These are phyloP conservation scores for Dinothrombium tinctorium DNA, from an alignment of 1,140 invertebrate species.

Conservation along the genomic window DNA sequence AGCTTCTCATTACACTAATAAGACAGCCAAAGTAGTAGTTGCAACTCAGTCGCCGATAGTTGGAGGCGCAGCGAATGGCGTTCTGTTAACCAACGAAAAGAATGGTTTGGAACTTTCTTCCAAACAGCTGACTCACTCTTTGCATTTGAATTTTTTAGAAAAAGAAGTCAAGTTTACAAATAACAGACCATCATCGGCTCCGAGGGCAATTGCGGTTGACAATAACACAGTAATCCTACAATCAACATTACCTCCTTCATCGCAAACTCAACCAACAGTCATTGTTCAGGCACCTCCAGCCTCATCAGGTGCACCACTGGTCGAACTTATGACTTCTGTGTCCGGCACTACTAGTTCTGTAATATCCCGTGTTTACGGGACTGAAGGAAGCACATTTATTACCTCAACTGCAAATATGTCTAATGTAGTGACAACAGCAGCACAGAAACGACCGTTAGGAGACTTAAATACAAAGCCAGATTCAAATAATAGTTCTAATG, in stretches of 20 bases:
- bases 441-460: too few relatives aligned
- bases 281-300: conserved; percentile 14
- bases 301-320: neutral
- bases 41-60: too few relatives aligned
- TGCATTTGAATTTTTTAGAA: too few relatives aligned
- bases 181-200: conserved; percentile 2
- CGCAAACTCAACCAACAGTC: conserved; percentile 10
- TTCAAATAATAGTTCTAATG: too few relatives aligned
- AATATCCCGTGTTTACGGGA: conserved; percentile 6
- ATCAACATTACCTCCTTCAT: neutral
- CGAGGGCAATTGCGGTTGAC: conserved; percentile 5
- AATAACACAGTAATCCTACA: conserved; percentile 12
- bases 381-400: neutral
- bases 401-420: neutral
- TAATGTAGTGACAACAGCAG: neutral
- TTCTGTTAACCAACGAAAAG: too few relatives aligned
- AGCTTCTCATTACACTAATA: too few relatives aligned
- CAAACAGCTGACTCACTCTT: too few relatives aligned
- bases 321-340: conserved; percentile 3
- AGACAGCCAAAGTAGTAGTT: too few relatives aligned
- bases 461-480: too few relatives aligned
- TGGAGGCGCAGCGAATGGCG: too few relatives aligned
- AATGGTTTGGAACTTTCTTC: too few relatives aligned
- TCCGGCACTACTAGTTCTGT: conserved; percentile 3
- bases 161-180: conserved; percentile 2